These are phyloP conservation scores for Atta colombica DNA, from an alignment of 1,140 invertebrate species.

Conservation along the genomic window DNA sequence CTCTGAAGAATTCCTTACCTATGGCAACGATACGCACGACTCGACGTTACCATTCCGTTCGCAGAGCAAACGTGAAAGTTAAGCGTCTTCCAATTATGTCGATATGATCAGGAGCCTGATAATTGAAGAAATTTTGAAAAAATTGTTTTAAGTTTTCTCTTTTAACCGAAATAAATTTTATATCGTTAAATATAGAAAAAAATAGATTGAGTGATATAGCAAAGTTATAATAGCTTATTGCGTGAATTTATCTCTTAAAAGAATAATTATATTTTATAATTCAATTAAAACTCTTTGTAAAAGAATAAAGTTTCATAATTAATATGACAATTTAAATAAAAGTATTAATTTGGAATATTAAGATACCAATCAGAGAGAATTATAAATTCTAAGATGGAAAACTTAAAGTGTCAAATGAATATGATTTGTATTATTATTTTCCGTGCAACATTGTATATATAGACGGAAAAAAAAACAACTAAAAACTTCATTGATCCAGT, in stretches of 20 bases:
- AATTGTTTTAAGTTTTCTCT: background rate
- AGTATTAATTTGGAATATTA: background rate
- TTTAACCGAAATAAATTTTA: background rate
- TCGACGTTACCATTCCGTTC: conserved; percentile 5
- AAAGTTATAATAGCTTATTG: too few relatives aligned
- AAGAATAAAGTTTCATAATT: background rate
- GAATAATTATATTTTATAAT: background rate
- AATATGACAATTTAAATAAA: background rate
- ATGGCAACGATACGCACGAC: conserved; percentile 60
- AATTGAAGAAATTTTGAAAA: conserved; percentile 32
- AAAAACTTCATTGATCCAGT: too few relatives aligned
- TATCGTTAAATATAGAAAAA: background rate
- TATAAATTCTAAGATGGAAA: background rate
- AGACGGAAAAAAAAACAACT: too few relatives aligned
- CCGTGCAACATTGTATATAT: background rate
- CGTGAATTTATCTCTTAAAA: background rate
- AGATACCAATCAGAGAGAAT: background rate
- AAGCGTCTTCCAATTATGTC: conserved; percentile 43
- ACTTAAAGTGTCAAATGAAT: background rate
- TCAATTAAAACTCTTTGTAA: background rate
- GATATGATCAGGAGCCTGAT: conserved; percentile 5
- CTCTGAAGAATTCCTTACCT: conserved; percentile 68
- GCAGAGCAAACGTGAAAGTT: conserved; percentile 16
- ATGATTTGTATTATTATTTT: conserved; percentile 24
- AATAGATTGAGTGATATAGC: too few relatives aligned